phyloP scores from a whole-genome alignment of 1,140 invertebrate species.

The Matsumurasca onukii region DNA sequence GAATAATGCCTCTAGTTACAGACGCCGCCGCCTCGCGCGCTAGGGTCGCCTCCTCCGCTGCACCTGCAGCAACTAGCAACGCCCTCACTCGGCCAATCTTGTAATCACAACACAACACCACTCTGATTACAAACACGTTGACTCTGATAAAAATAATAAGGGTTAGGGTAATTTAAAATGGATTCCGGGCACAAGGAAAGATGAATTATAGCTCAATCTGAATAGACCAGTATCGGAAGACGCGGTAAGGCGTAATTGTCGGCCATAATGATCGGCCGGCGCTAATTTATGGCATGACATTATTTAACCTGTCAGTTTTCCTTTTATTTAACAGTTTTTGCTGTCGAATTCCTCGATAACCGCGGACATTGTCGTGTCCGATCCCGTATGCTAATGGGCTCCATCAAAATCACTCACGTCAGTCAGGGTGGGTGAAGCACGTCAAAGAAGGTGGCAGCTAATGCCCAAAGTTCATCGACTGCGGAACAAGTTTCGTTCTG shows the following conservation, averaged over 20 bases:
- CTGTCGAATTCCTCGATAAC: conserved; percentile 3
- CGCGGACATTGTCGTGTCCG: background rate
- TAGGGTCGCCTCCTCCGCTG: too few species aligned
- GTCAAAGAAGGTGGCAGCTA: too few species aligned
- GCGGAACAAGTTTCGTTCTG: too few species aligned
- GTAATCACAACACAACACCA: background rate
- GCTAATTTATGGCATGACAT: conserved; percentile 5
- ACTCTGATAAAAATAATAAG: conserved; percentile 10
- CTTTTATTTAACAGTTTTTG: conserved; percentile 4
- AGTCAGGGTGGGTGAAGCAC: too few species aligned
- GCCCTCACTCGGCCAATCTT: too few species aligned
- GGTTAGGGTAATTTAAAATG: background rate
- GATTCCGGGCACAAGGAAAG: background rate
- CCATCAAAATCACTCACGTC: too few species aligned
- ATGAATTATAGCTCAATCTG: conserved; percentile 14
- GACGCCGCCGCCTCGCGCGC: too few species aligned
- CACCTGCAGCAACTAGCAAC: too few species aligned
- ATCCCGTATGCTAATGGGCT: background rate
- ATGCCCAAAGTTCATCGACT: too few species aligned
- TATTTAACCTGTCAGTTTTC: conserved; percentile 7
- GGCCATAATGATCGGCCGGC: background rate
- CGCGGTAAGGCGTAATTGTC: conserved; percentile 1
- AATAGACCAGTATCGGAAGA: background rate
- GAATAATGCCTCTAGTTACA: too few species aligned
- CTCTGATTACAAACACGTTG: conserved; percentile 4